Percentiles rank a stretch among this genome's conserved stretches.
These are phyloP conservation scores for Montipora efflorescens DNA, from an alignment of 64 coral and sea anemone species.

Conservation along the genomic window DNA sequence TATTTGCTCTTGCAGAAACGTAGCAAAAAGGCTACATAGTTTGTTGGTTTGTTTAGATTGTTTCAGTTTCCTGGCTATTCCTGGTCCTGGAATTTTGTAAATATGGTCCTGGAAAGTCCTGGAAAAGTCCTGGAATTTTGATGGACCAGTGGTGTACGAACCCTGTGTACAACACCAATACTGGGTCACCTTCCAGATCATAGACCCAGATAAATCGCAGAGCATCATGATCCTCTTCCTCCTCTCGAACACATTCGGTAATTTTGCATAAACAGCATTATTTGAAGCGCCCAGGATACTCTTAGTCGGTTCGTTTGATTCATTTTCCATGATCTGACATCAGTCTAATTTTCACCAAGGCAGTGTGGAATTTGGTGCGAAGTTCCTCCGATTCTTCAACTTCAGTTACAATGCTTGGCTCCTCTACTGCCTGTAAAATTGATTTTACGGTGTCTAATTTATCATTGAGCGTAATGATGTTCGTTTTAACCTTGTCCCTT, in stretches of 20 bases:
- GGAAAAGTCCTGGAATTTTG: too few relatives aligned
- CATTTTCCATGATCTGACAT: not conserved
- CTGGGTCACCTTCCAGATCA: too few relatives aligned
- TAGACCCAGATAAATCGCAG: too few relatives aligned
- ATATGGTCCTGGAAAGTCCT: too few relatives aligned
- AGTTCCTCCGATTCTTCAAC: not conserved
- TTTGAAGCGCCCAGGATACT: not conserved
- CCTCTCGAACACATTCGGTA: not conserved
- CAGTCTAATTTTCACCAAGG: not conserved
- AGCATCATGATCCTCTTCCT: too few relatives aligned
- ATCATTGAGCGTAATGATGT: not conserved
- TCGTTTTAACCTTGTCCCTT: not conserved
- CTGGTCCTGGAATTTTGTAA: too few relatives aligned
- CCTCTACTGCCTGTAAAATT: not conserved
- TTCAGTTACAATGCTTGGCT: not conserved
- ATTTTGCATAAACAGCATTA: not conserved
- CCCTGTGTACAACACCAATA: too few relatives aligned
- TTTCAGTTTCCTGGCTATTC: too few relatives aligned
- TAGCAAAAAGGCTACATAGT: too few relatives aligned
- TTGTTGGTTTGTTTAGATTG: too few relatives aligned
- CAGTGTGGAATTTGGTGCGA: not conserved
- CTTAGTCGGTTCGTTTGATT: not conserved
- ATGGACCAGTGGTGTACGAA: too few relatives aligned
- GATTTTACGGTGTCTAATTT: conserved; percentile 10
- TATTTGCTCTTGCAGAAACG: too few relatives aligned